Conservation (phyloP, 2,113 vertebrate genomes). For the Engystomops pustulosus region DNA sequence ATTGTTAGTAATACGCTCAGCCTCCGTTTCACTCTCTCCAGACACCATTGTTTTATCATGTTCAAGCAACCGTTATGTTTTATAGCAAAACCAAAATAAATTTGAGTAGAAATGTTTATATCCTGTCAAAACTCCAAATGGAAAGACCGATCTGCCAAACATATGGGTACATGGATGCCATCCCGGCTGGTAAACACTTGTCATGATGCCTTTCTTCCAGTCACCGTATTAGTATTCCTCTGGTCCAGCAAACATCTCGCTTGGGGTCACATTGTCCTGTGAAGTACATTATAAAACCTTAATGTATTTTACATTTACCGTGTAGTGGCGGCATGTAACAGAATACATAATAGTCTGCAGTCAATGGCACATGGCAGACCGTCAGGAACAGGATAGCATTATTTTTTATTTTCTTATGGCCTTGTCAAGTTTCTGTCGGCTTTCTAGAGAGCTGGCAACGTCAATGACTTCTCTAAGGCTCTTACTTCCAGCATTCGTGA, state of each 20-base stretch:
- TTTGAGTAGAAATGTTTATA: neutral
- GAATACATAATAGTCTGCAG: neutral
- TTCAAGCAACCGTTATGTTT: neutral
- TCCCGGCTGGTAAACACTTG: neutral
- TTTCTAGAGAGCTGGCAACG: neutral
- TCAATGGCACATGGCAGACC: neutral
- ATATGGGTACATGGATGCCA: constrained; percentile 11
- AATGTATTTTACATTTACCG: neutral
- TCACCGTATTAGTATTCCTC: neutral
- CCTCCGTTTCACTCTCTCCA: neutral
- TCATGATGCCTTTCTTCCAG: neutral
- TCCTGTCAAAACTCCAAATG: neutral
- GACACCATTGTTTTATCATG: neutral
- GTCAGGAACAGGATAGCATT: neutral
- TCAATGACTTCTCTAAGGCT: neutral
- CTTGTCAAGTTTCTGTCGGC: neutral
- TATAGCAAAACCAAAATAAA: neutral
- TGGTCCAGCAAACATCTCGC: neutral
- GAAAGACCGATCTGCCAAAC: neutral
- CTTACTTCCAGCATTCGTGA: neutral
- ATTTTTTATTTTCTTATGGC: neutral
- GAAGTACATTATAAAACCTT: neutral
- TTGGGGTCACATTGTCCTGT: neutral
- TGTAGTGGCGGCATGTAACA: neutral
- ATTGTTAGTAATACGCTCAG: neutral